Evolutionary conservation across 2,888 invertebrate species (phyloP), one percentile per base, ranked within the genome.

Genomic region (Acleris laterana): DNA sequence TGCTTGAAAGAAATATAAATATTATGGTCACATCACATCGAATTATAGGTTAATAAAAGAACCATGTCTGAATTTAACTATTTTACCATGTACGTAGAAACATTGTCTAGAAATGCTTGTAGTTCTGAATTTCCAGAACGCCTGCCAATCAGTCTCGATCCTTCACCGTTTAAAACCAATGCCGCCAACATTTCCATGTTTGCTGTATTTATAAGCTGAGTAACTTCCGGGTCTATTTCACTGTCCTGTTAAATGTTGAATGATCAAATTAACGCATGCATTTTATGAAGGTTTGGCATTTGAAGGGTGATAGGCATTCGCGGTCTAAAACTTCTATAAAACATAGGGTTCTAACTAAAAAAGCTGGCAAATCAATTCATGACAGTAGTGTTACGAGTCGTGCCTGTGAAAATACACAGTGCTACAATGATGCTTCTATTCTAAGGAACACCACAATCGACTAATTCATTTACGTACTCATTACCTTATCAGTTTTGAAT

Each of bases 101-200:
- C 97, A 83, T 97, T 97, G 78, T 96, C 96, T 72, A 98, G 94
- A 90, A 98, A 98, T 16, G 96, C 95, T 87, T 97, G 96, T 50
- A 98, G 93, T 83, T 98, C 97, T 5, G 95, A 93, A 85, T 97
- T 96, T 69, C 93, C 89, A 64, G 96, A 95, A 77, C 94, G 93
- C 74, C 95, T 93, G 65, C 96, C 95, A 77, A 96, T 87, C 77
- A 97, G 90, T 88, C 95, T 94, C 71, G 96, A 93, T 0, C 98
- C 98, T 80, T 98, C 96, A 4, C 98, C 98, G 75, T 96, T 97
- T 22, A 99, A 92, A 16, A 99, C 98, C 76, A 98, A 91, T 60
- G 96, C 95, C 28, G 98, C 98, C 77, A 99, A 90, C 90, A 97
- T 96, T 82, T 98, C 98, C 95, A 98, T 96, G 80, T 97, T 97